These are phyloP conservation scores for Hypercompe scribonia DNA, from an alignment of 2,888 invertebrate species.

Conservation along the genomic window DNA sequence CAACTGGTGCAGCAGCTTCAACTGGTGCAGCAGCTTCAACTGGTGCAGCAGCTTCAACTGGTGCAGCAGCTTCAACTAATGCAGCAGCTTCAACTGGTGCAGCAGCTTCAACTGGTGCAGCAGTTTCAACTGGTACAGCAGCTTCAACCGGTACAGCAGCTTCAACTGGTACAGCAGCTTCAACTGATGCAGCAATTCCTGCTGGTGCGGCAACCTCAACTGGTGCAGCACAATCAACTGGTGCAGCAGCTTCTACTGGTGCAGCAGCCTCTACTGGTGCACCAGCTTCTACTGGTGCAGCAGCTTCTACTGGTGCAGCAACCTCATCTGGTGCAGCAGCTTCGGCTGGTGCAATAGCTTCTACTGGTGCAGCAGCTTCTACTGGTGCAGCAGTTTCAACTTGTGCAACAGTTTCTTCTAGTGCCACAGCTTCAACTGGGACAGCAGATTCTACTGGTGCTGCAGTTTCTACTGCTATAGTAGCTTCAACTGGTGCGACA, in stretches of 20 bases:
- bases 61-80: neutral
- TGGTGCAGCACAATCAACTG: neutral
- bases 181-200: neutral
- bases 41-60: neutral
- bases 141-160: constrained; percentile 15
- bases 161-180: constrained; percentile 8
- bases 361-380: neutral
- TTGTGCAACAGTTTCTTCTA: neutral
- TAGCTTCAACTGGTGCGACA: neutral
- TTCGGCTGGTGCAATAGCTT: neutral
- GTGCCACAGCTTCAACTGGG: constrained; percentile 3
- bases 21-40: neutral
- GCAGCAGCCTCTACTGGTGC: constrained; percentile 5
- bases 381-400: neutral
- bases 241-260: neutral
- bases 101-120: neutral
- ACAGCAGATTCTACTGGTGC: neutral
- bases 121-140: constrained; percentile 20
- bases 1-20: constrained; percentile 3
- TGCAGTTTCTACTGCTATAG: neutral
- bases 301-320: neutral
- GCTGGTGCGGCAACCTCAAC: neutral
- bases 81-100: constrained; percentile 17
- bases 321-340: neutral
- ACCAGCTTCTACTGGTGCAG: neutral